Percentiles rank a stretch among this genome's conserved stretches.
Conservation (phyloP, 2,113 vertebrate species). For the Hyaena hyaena region DNA sequence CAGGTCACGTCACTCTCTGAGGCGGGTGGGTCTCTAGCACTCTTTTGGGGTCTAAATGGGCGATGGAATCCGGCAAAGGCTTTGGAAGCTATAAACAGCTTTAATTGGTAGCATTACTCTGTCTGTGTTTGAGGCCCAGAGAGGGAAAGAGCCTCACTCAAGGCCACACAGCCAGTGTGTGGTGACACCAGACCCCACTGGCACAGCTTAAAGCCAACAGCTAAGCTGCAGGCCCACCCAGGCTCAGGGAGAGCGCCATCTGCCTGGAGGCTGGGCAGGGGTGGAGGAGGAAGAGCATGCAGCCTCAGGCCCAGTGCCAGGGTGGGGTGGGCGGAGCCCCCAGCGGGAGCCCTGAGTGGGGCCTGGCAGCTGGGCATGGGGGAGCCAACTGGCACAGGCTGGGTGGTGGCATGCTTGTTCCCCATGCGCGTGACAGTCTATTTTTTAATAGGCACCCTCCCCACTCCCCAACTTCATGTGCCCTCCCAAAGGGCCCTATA, state of each 20-base stretch:
- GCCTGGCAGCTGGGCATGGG: slow-evolving; percentile 41
- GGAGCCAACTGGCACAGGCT: slow-evolving; percentile 56
- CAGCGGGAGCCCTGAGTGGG: slow-evolving; percentile 44
- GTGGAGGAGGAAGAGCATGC: not conserved
- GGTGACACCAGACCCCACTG: not conserved
- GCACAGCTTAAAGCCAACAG: not conserved
- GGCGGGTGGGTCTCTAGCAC: not conserved
- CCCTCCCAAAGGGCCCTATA: not conserved
- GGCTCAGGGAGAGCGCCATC: slow-evolving; percentile 50
- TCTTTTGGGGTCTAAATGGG: not conserved
- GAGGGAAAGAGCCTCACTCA: not conserved
- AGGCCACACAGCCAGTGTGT: slow-evolving; percentile 29
- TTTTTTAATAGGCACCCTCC: slow-evolving; percentile 68
- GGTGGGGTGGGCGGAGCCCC: not conserved
- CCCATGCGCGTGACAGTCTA: slow-evolving; percentile 63
- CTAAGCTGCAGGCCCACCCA: slow-evolving; percentile 58
- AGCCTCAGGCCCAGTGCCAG: slow-evolving; percentile 63
- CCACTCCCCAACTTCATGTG: not conserved
- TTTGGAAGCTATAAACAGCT: not conserved
- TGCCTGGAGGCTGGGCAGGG: slow-evolving; percentile 35
- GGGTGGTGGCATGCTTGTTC: slow-evolving; percentile 48
- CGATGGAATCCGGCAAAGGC: not conserved
- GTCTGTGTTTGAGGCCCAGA: not conserved
- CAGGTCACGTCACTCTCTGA: not conserved
- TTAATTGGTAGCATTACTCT: not conserved